Base-by-base conservation (phyloP, 2,797 vertebrate species). In the Garrulus glandarius region DNA sequence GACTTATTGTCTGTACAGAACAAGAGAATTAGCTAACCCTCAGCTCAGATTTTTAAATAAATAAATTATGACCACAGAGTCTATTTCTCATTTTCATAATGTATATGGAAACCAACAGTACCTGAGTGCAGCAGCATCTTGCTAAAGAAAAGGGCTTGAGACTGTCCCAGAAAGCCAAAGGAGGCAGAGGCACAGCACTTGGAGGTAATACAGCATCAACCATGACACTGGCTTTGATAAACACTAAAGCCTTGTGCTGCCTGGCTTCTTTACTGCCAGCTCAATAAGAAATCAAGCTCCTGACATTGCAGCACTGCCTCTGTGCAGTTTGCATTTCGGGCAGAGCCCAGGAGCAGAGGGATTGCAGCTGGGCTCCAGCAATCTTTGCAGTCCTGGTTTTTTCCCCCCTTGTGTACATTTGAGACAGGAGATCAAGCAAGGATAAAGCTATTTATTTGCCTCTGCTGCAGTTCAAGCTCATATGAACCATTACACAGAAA, bases 401-500 rank as follows among this genome's bases (percentile, higher is more conserved):
- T 30, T 17, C 2, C 10, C 18, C 50, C 52, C 22, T 7, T 50
- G n/a, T 19, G 52, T 47, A 13, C 81, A 11, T 65, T 52, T 41
- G 61, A 68, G 87, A 21, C 60, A 78, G 89, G 34, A 3, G 8
- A 63, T 24, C 76, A 55, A 77, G 74, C 85, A 46, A 56, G 61
- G 71, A 8, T 34, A 34, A 2, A 15, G 75, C 43, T 55, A 49
- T 94, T 93, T 88, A 34, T 93, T 75, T 93, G 89, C 64, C 77
- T 4, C 63, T 26, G 20, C 83, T 81, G 93, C 93, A 75, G 84
- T 30, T 59, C 15, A 32, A 46, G 56, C 84, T 74, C n/a, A 2
- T 27, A 32, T 19, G 75, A 92, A 13, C 69, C 92, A 80, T 69
- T 82, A 13, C 87, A 68, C 41, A 74, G 71, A 84, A 87, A 89